Evolutionary conservation across 2,888 invertebrate species (phyloP), one percentile per base, ranked within the genome.

Genomic region (Drosophila limbata): DNA sequence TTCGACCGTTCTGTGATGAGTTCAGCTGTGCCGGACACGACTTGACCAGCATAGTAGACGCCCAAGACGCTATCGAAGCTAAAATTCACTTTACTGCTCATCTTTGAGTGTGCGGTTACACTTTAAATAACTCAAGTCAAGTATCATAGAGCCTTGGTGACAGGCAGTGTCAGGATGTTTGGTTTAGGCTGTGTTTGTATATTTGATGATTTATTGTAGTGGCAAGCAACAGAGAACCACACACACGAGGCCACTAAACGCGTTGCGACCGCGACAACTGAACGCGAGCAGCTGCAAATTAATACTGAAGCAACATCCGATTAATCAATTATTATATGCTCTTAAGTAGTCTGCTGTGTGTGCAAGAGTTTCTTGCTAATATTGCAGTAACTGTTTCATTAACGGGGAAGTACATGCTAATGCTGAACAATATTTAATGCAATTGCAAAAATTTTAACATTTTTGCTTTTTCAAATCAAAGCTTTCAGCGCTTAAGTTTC

Each of bases 21-120:
- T 66, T 92, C 91, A 28, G 91, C 91, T 50, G 90, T 86, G 21
- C 92, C 92, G 69, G 92, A 91, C 35, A 92, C 83, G 37, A 88
- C 74, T 69, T 92, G 92, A 21, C 92, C 92, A 67, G 92, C 92
- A 83, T 91, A 92, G 61, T 90, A 92, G 44, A 92, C 90, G n/a
- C 90, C 90, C 59, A 90, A 67, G 31, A 88, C 90, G 59, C 84
- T 92, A 62, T 92, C 92, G 56, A 92, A 92, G 56, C 69, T 75
- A 52, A 92, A 89, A n/a, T 79, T 90, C 47, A 91, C 92, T 71
- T 91, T 91, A 67, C 91, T 92, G 42, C 91, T 81, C 92, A 92
- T 92, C 25, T 52, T 68, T 21, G 35, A 15, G 31, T 37, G 39
- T 21, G 40, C 4, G 31, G 68, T 50, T 21, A 15, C 4, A 9